A percentile compares a stretch with the other conserved stretches of the same genome.
These are phyloP conservation scores for Serripes groenlandicus DNA, from an alignment of 2,888 invertebrate species.

Conservation along the genomic window DNA sequence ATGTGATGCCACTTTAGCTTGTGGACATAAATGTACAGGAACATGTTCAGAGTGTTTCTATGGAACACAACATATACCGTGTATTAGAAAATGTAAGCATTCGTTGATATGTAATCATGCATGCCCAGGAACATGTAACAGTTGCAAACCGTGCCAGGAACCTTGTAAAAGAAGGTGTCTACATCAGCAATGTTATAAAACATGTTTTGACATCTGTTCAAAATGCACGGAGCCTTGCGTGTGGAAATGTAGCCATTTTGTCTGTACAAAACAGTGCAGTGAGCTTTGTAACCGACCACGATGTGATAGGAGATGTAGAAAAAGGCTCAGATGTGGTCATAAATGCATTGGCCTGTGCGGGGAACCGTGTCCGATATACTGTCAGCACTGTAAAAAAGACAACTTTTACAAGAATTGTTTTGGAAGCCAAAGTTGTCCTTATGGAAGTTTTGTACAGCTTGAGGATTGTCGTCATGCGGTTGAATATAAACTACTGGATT, in stretches of 20 bases:
- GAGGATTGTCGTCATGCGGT: constrained; percentile 82
- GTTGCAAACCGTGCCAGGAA: constrained; percentile 50
- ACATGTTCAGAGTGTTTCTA: constrained; percentile 5
- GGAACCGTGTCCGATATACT: constrained; percentile 90
- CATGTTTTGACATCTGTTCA: constrained; percentile 80
- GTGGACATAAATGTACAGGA: constrained; percentile 65
- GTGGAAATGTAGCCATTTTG: constrained; percentile 82
- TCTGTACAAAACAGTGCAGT: constrained; percentile 81
- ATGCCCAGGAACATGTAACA: constrained; percentile 54
- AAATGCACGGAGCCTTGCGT: constrained; percentile 85
- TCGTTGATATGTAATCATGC: constrained; percentile 63
- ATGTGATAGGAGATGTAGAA: constrained; percentile 70
- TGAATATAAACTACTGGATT: constrained; percentile 84
- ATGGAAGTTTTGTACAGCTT: constrained; percentile 76
- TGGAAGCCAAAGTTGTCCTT: constrained; percentile 88
- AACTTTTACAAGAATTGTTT: constrained; percentile 83
- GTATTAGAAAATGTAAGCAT: constrained; percentile 32
- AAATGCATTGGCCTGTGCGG: constrained; percentile 90
- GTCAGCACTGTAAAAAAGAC: constrained; percentile 88
- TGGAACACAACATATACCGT: constrained; percentile 51
- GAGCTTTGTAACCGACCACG: constrained; percentile 84
- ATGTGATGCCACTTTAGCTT: constrained; percentile 15
- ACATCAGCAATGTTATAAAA: constrained; percentile 73
- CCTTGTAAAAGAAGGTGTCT: constrained; percentile 53
- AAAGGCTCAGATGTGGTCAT: constrained; percentile 69